Percentiles rank a stretch among this genome's conserved stretches.
phyloP scores from a whole-genome alignment of 64 coral and sea anemone species.

The Montipora sp. region DNA sequence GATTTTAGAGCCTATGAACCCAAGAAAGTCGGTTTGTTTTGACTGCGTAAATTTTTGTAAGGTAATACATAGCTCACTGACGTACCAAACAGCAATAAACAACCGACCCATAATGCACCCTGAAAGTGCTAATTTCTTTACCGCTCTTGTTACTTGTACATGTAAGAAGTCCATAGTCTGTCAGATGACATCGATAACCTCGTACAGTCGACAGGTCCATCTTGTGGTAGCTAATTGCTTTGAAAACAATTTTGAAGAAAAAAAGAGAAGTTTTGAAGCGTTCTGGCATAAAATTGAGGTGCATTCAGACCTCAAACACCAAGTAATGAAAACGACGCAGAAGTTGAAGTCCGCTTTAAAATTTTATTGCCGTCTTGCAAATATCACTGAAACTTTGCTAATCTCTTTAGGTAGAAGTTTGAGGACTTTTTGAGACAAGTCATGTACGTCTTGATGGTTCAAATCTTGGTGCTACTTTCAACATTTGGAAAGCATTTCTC shows the following conservation, averaged over 20 bases:
- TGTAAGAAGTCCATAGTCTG: not conserved
- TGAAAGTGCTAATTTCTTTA: not conserved
- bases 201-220: not conserved
- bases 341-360: not conserved
- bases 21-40: not conserved
- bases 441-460: conserved; percentile 1
- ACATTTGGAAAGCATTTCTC: conserved; percentile 22
- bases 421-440: not conserved
- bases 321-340: not conserved
- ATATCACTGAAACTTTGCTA: conserved; percentile 15
- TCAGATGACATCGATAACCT: conserved; percentile 33
- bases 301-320: not conserved
- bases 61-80: not conserved
- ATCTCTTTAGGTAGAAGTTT: conserved; percentile 7
- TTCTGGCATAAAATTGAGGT: not conserved
- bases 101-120: conserved; percentile 2
- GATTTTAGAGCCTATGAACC: not conserved
- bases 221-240: conserved; percentile 30
- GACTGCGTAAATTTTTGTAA: not conserved
- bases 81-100: not conserved
- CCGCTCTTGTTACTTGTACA: conserved; percentile 36
- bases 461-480: conserved; percentile 10
- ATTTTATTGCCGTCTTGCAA: not conserved
- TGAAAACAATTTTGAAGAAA: not conserved
- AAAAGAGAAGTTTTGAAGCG: not conserved